Conservation (phyloP, 2,888 invertebrate genomes). For the Pterobdella sp. region DNA sequence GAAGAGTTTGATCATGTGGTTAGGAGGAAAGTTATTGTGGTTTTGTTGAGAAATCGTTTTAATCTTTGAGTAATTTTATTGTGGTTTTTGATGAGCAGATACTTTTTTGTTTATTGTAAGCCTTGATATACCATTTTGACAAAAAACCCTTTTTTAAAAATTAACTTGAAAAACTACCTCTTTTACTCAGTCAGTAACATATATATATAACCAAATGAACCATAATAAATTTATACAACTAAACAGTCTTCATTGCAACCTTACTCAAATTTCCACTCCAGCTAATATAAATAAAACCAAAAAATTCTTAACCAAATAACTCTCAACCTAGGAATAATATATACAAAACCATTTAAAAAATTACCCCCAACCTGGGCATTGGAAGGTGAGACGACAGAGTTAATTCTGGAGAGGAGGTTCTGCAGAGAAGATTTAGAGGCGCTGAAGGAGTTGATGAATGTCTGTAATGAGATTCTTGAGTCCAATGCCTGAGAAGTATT, state of each 20-base stretch:
- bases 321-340: not conserved
- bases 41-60: no score
- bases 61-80: no score
- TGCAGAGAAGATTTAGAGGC: not conserved
- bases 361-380: not conserved
- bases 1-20: slow-evolving; percentile 19
- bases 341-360: not conserved
- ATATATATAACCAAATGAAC: no score
- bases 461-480: not conserved
- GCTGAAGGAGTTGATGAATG: not conserved
- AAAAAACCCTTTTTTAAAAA: no score
- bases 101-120: not conserved
- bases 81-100: no score
- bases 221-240: no score
- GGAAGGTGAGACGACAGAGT: not conserved
- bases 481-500: not conserved
- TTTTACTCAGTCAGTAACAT: no score
- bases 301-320: not conserved
- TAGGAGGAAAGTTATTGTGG: not conserved
- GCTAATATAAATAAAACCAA: not conserved
- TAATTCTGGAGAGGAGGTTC: not conserved
- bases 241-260: not conserved
- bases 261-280: not conserved
- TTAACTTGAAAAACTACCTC: no score
- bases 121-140: not conserved